Base-by-base conservation (phyloP, 2,797 vertebrate species). In the Acomys russatus region DNA sequence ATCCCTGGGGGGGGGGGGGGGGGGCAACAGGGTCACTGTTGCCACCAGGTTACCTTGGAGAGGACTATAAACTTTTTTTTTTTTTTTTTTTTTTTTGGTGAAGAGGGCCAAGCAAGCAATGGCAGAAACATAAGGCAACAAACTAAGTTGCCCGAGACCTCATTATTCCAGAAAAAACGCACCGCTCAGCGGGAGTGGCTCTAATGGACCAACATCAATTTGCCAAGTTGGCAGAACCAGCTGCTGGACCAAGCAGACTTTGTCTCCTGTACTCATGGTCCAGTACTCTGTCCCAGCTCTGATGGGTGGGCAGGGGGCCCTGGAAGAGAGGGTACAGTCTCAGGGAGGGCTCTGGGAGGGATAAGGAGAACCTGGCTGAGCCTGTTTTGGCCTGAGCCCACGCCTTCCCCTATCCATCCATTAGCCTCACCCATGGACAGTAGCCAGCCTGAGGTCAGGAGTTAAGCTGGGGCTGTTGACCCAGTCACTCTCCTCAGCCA, bases 351-450 rank as follows among this genome's bases (percentile, higher is more conserved):
- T 20, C 73, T 17, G 44, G 56, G 73, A 64, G 49, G 70, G 28
- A 35, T 9, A 44, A 79, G 63, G 35, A 30, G 54, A 5, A 56
- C 20, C n/a, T 11, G 22, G 56, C 35, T 28, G 17, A 2, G 22
- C 38, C 4, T n/a, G 20, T 14, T 76, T 11, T 25, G 73, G 33
- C 20, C 6, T 9, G 33, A 68, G 71, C 51, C 71, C 22, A 6
- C 5, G 25, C 54, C 22, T 54, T 63, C 17, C 8, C 30, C 18
- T 0, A 1, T 1, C 33, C 0, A 0, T 4, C 25, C 6, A 0
- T 6, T 9, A 38, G n/a, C 59, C 28, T 54, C 28, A 71, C 33
- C 82, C 15, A 20, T 0, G 10, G 70, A 64, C 33, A 95, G 61
- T 0, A 30, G 25, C 22, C 71, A 85, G 88, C 44, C 11, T 0